phyloP scores from a whole-genome alignment of 1,140 invertebrate genomes.

The Tetramorium simillimum region DNA sequence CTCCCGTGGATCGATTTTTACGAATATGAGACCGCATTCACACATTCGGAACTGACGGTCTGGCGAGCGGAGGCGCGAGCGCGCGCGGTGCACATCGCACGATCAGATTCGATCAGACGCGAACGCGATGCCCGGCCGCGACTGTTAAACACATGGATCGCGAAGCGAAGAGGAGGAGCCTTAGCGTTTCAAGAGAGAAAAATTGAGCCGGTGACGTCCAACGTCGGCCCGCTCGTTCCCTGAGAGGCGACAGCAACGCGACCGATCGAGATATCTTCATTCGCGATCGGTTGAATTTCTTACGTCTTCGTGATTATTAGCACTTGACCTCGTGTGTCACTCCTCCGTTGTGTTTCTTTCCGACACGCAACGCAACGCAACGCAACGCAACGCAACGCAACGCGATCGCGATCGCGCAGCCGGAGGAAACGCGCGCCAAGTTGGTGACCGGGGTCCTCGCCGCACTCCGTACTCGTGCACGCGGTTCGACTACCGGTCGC shows the following conservation, averaged over 20 bases:
- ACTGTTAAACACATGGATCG: constrained; percentile 35
- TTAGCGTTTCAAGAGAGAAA: not conserved
- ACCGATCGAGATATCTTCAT: not conserved
- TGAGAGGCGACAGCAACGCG: not conserved
- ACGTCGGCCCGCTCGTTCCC: not conserved
- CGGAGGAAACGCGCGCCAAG: constrained; percentile 14
- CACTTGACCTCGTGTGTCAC: not conserved
- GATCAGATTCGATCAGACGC: not conserved
- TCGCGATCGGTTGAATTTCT: not conserved
- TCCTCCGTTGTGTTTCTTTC: not conserved
- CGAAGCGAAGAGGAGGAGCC: not conserved
- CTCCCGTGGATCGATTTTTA: constrained; percentile 28
- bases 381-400: too few relatives aligned
- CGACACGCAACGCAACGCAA: not conserved
- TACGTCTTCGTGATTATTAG: not conserved
- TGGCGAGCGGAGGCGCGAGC: not conserved
- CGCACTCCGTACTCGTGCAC: constrained; percentile 66
- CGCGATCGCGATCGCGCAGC: not conserved
- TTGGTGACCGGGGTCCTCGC: constrained; percentile 39
- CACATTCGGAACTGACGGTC: constrained; percentile 8
- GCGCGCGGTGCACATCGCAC: constrained; percentile 22
- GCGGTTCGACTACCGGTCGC: constrained; percentile 75
- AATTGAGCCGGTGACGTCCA: not conserved
- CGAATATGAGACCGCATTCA: constrained; percentile 20
- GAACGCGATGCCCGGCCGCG: not conserved